Conservation (phyloP, 2,888 invertebrate species). For the Arctia plantaginis region DNA sequence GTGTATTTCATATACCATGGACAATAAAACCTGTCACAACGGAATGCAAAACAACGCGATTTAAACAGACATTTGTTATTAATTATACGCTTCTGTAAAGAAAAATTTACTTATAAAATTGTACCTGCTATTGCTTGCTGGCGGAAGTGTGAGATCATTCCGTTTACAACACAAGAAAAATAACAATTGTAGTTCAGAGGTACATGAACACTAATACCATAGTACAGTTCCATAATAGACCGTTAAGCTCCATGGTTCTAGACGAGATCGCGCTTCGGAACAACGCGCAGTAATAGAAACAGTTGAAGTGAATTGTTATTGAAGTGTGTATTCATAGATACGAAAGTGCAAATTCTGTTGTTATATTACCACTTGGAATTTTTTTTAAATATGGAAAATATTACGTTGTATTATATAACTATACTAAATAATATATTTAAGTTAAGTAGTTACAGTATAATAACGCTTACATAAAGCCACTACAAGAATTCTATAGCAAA, state of each 20-base stretch:
- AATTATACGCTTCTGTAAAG: conserved; percentile 5
- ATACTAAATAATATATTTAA: too few relatives aligned
- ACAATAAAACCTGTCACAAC: conserved; percentile 22
- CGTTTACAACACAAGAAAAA: conserved; percentile 40
- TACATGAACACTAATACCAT: conserved; percentile 60
- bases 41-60: conserved; percentile 11
- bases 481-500: too few relatives aligned
- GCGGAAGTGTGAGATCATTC: conserved; percentile 32
- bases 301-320: conserved; percentile 66
- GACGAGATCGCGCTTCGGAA: conserved; percentile 55
- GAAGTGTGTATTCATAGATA: conserved; percentile 55
- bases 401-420: too few relatives aligned
- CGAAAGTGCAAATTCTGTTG: conserved; percentile 27
- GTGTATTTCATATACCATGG: conserved; percentile 28
- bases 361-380: conserved; percentile 32
- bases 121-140: neutral
- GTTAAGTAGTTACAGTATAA: too few relatives aligned
- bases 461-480: too few relatives aligned
- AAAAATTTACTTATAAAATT: neutral
- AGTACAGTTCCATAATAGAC: conserved; percentile 59
- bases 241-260: conserved; percentile 80
- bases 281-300: conserved; percentile 56
- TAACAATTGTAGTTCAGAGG: conserved; percentile 55
- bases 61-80: conserved; percentile 8
- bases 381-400: neutral